Evolutionary conservation across 2,888 invertebrate genomes (phyloP).

Genomic region (Blera fallax): DNA sequence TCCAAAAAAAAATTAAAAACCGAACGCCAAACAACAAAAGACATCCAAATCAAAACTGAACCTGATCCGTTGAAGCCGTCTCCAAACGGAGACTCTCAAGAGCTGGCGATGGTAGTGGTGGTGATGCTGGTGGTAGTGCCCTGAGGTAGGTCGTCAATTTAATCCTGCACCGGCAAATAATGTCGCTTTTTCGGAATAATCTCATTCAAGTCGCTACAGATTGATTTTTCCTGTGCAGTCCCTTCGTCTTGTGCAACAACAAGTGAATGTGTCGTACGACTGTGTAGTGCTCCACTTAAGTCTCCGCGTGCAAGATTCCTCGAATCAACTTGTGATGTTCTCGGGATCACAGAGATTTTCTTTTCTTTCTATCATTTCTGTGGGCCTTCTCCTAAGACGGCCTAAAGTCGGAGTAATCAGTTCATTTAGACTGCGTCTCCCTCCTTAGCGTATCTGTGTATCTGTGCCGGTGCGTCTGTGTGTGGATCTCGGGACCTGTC

Average conservation of each 20-base stretch:
- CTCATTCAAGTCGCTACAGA: slow-evolving; percentile 61
- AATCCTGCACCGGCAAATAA: slow-evolving; percentile 74
- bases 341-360: not conserved
- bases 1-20: slow-evolving; percentile 12
- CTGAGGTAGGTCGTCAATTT: slow-evolving; percentile 76
- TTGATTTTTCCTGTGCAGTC: slow-evolving; percentile 53
- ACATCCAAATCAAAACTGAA: slow-evolving; percentile 52
- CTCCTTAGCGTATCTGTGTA: too few relatives aligned
- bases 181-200: slow-evolving; percentile 73
- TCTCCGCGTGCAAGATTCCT: slow-evolving; percentile 44
- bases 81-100: not conserved
- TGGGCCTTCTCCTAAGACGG: not conserved
- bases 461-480: slow-evolving; percentile 12
- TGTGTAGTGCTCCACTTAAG: slow-evolving; percentile 69
- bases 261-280: slow-evolving; percentile 49
- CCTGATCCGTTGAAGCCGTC: slow-evolving; percentile 46
- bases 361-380: not conserved
- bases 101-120: slow-evolving; percentile 7
- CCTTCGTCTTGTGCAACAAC: slow-evolving; percentile 22
- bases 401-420: slow-evolving; percentile 19
- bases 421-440: slow-evolving; percentile 4
- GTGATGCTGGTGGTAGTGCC: slow-evolving; percentile 38
- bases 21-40: slow-evolving; percentile 31
- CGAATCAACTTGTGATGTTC: slow-evolving; percentile 42
- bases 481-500: slow-evolving; percentile 69